Evolutionary conservation across 2,888 invertebrate genomes (phyloP), one percentile per base, ranked within the genome.

Genomic region (Diarsia mendica): DNA sequence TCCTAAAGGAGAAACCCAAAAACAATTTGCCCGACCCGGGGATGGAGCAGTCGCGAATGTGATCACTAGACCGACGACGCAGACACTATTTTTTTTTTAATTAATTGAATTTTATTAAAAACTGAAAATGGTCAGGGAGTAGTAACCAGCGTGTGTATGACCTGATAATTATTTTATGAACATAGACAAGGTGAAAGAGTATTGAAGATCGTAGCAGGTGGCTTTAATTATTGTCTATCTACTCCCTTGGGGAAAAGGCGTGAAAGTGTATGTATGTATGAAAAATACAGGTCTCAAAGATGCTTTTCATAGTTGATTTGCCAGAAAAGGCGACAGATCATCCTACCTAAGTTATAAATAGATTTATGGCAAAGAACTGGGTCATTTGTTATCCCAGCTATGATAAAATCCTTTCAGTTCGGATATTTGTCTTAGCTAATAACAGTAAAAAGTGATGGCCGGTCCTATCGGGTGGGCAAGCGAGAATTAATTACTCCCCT

Each of bases 371-470:
- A 2, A 10, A 51, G 46, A 82, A 48, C 77, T 68, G 67, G 72
- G 72, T 82, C 72, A 71, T 85, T 77, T 53, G 67, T 85, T 83
- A 65, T n/a, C 44, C 70, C 64, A 71, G 72, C 83, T 82, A 79
- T 79, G 69, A 85, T 79, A 83, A 69, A 86, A 86, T 83, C 84
- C 84, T 86, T 77, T 65, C 72, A 72, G 55, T 80, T 65, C 15
- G 84, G 79, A n/a, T 76, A 75, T 86, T 84, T 80, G 72, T 85
- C 85, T 79, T 71, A 44, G 48, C 84, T 85, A 83, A 86, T 88
- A 86, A 86, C 76, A 75, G 86, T 87, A 87, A 88, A 88, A 89
- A 88, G 78, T 87, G 85, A 88, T 85, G 85, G 78, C 80, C 76
- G n/a, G 63, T 44, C 83, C 69, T 82, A 85, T 87, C 83, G 77